Evolutionary conservation across 2,113 vertebrate genomes (phyloP).

Genomic region (Pterocles gutturalis): DNA sequence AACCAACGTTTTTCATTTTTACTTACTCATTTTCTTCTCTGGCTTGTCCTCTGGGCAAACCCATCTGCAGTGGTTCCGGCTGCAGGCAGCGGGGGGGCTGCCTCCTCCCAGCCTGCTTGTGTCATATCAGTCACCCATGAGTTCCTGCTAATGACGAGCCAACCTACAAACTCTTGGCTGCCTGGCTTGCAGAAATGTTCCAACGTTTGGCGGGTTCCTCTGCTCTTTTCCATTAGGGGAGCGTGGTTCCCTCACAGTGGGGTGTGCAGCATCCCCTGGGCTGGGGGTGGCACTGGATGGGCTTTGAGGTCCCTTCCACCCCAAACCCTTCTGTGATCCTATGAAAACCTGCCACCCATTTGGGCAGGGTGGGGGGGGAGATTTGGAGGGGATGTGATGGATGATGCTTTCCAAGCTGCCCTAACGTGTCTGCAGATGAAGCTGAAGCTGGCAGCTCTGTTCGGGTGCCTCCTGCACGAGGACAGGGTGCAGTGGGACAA

Average conservation of each 20-base stretch:
- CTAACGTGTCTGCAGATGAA: not conserved
- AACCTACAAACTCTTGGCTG: not conserved
- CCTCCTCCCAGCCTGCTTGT: not conserved
- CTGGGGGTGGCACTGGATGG: not conserved
- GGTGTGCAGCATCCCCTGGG: not conserved
- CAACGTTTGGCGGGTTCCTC: not conserved
- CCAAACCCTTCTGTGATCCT: too few relatives aligned
- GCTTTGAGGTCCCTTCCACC: too few relatives aligned
- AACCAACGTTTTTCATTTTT: not conserved
- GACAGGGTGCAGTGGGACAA: not conserved
- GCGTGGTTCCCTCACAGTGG: not conserved
- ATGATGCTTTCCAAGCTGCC: not conserved
- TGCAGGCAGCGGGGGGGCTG: not conserved
- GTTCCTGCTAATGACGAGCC: not conserved
- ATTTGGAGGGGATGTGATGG: not conserved
- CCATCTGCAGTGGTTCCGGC: conserved; percentile 12
- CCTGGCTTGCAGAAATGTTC: not conserved
- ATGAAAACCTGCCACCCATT: not conserved
- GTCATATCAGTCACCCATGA: not conserved
- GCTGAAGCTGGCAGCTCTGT: not conserved
- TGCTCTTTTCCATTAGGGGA: not conserved
- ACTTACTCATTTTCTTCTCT: conserved; percentile 22
- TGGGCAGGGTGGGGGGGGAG: not conserved
- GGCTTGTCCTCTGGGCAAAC: conserved; percentile 43
- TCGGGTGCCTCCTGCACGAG: not conserved